Base-by-base conservation (phyloP, 2,113 vertebrate species). In the Oryzias woworae region DNA sequence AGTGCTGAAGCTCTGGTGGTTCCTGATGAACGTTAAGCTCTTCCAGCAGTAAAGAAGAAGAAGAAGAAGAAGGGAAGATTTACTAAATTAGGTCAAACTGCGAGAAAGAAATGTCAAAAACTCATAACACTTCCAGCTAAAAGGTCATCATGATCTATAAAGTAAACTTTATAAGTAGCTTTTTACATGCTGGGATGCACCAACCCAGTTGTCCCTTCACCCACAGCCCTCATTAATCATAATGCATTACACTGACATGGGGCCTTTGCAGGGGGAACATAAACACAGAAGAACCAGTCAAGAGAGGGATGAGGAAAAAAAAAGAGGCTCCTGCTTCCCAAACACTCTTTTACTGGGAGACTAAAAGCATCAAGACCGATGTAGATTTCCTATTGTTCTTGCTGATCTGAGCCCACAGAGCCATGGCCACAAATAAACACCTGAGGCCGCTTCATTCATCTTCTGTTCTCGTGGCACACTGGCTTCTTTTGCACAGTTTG, bases 201-300 rank as follows among this genome's bases (percentile, higher is more conserved):
- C 12, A 51, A 58, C 65, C 50, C 70, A 64, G 79, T 71, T 72
- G 84, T 71, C 82, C 69, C 79, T 65, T 74, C 78, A 65, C 82
- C 71, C 73, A 77, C 75, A 70, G 78, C 74, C 80, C 72, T 78
- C 86, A 92, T 92, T 91, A 87, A 90, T 91, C 87, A 84, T 71
- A 69, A 69, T 62, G 80, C 78, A 86, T 80, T 83, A 83, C 89
- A 84, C 53, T 81, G 78, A 78, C 31, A 52, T 69, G 63, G 69
- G 62, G 52, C 71, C 63, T 44, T 71, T 66, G 61, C 24, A 71
- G 77, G 75, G 75, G 73, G 61, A 66, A 75, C 26, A 42, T 8
- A 5, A 55, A 61, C 66, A 66, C 65, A 77, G 60, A 71, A 61
- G 67, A 17, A 66, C 60, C 20, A 16, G 48, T 12, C 64, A 20